Evolutionary conservation across 2,113 vertebrate genomes (phyloP), one percentile per base, ranked within the genome.

Genomic region (Phycodurus eques): DNA sequence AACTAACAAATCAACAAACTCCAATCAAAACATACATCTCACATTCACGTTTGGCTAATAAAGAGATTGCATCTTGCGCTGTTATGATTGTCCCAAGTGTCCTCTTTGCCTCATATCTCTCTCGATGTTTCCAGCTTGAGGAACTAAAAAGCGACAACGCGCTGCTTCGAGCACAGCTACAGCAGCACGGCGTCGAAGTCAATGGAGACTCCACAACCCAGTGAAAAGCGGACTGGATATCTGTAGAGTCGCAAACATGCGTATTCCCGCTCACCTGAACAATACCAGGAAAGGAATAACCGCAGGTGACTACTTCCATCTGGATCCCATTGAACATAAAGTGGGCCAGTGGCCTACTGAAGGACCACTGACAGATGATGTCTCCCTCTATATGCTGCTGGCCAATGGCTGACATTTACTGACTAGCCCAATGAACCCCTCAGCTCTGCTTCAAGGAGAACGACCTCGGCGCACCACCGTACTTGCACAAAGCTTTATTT

Each of bases 71-170:
- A 49, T 49, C 47, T 15, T 3, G 3, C 2, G 17, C 20, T 53
- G 19, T 6, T 19, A 19, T 19, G 17, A 6, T 53, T 19, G 19
- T 53, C 17, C 8, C 7, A 20, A 39, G 15, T 17, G 15, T 39
- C 14, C 20, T 2, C 7, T 6, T 5, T 10, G 2, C 15, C 35
- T 62, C 60, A 19, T 62, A 10, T 19, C 35, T 22, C 42, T 65
- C 13, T 46, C 19, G 42, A 4, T 66, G 2, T 11, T 75, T 56
- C 8, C 87, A 97, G 96, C 93, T 96, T 0, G 95, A 96, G 80
- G 95, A 96, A 59, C 89, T 96, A 79, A 96, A 96, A 89, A 96
- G 95, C 0, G 95, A 96, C 74, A 96, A 96, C 0, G 93, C 96
- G 5, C 88, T 97, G 72, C 94, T 97, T n/a, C 92, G 95, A 42